A percentile compares a stretch with the other conserved stretches of the same genome.
Conservation (phyloP, 1,140 invertebrate species). For the Drosophila mojavensis region DNA sequence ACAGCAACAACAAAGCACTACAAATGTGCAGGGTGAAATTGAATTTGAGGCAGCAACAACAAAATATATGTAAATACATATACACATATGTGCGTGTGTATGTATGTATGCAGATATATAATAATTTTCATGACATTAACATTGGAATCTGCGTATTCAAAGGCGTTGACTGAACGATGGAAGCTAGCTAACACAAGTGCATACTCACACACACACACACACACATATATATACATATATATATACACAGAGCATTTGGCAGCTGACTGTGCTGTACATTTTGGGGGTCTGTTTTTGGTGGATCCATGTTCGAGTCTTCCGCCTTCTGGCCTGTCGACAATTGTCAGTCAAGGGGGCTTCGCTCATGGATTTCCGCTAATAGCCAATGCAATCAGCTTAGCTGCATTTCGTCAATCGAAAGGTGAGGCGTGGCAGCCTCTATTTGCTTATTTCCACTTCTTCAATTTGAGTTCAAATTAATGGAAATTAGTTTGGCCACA, state of each 20-base stretch:
- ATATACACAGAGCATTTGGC: constrained; percentile 32
- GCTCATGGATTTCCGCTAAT: constrained; percentile 23
- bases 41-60: constrained; percentile 41
- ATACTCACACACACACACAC: constrained; percentile 19
- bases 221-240: constrained; percentile 27
- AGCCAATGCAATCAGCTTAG: not conserved
- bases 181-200: constrained; percentile 23
- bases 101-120: constrained; percentile 18
- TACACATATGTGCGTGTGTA: no score
- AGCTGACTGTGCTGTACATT: constrained; percentile 10
- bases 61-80: constrained; percentile 1
- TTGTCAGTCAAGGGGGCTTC: constrained; percentile 21
- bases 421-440: not conserved
- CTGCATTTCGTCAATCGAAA: constrained; percentile 17
- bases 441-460: constrained; percentile 30
- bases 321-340: constrained; percentile 20
- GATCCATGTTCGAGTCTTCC: constrained; percentile 33
- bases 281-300: constrained; percentile 7
- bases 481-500: constrained; percentile 73
- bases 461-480: constrained; percentile 52
- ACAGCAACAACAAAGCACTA: constrained; percentile 18
- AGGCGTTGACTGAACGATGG: constrained; percentile 61
- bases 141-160: constrained; percentile 53
- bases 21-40: constrained; percentile 50
- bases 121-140: constrained; percentile 79